Evolutionary conservation across 2,113 vertebrate species (phyloP), one percentile per base, ranked within the genome.

Genomic region (Charina bottae): DNA sequence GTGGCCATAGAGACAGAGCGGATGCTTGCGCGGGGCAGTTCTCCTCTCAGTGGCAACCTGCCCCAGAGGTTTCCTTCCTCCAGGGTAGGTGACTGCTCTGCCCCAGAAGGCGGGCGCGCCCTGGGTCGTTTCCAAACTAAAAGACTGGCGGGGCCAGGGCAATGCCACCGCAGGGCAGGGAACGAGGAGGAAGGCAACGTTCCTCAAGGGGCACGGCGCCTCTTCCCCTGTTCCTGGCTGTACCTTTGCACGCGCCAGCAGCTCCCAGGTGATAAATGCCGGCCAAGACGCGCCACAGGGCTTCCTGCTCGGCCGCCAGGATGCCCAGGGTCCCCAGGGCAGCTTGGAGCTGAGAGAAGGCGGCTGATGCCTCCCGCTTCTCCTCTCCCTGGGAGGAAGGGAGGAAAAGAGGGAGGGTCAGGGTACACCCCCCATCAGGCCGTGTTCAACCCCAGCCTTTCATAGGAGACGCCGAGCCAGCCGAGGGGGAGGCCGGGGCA

Each of bases 181-280:
- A 60, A 21, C 21, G 4, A 21, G 58, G 58, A 60, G 58, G 58
- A 3, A 42, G 42, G 42, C 42, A 42, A 42, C 42, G 33, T 42
- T 21, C 24, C 84, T 53, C 72, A 60, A 23, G 28, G 21, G 64
- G 2, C 13, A 9, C n/a, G n/a, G n/a, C n/a, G n/a, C n/a, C n/a
- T n/a, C n/a, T 54, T 60, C 28, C 83, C 28, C 85, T 17, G 11
- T 33, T 10, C 64, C 33, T 2, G 17, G 26, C 0, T 33, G 93
- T 97, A 99, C 99, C 99, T 99, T 97, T 99, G 88, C 99, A 99
- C 23, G 98, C 98, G 0, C 99, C 99, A 0, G 99, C 99, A 0
- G 95, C 98, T 19, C 99, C 99, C 42, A 99, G 98, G 96, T 99
- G 99, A 96, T 98, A 99, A 92, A 99, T 99, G 37, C 96, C 98